These are phyloP conservation scores for Zootoca vivipara DNA, from an alignment of 2,113 vertebrate species.

Conservation along the genomic window DNA sequence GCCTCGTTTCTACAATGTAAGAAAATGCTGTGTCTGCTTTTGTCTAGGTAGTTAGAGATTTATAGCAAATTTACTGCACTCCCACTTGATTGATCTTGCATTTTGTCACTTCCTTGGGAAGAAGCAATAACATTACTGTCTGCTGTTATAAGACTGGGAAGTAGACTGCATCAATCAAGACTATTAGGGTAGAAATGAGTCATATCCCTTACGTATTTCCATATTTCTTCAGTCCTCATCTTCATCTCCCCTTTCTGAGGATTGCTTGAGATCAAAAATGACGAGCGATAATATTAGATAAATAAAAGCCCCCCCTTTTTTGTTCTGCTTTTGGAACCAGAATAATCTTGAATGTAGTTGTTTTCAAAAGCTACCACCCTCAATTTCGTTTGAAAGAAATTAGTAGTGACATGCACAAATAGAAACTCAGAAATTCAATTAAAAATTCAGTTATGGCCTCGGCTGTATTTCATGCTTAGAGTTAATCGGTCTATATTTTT, in stretches of 20 bases:
- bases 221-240: background rate
- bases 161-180: slow-evolving; percentile 18
- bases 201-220: background rate
- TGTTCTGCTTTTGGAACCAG: background rate
- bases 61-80: slow-evolving; percentile 27
- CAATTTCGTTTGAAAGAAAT: background rate
- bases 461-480: background rate
- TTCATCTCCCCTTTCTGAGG: background rate
- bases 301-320: background rate
- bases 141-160: slow-evolving; percentile 9
- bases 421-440: background rate
- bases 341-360: background rate
- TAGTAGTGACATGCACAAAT: background rate
- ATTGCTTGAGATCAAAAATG: slow-evolving; percentile 7
- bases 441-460: background rate
- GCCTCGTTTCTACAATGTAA: slow-evolving; percentile 97
- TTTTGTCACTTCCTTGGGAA: slow-evolving; percentile 47
- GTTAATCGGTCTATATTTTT: background rate
- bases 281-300: background rate
- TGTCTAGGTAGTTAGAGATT: slow-evolving; percentile 40
- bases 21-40: slow-evolving; percentile 61
- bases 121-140: slow-evolving; percentile 31
- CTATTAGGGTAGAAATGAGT: slow-evolving; percentile 15
- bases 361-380: background rate
- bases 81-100: slow-evolving; percentile 40